Evolutionary conservation across 2,888 invertebrate genomes (phyloP), one percentile per base, ranked within the genome.

Genomic region (Spilosoma lubricipeda): DNA sequence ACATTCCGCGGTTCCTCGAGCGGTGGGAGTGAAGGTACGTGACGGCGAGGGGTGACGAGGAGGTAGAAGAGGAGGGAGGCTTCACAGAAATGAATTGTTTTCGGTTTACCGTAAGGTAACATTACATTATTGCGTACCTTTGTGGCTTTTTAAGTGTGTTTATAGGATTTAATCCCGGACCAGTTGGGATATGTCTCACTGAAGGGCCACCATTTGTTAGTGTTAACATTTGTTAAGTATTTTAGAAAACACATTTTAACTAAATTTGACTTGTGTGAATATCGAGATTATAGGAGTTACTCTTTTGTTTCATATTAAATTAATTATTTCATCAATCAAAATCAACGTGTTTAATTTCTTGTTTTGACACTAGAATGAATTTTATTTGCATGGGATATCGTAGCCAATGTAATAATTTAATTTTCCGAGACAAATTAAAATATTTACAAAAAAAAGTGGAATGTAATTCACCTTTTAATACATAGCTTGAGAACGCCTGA

Each of bases 41-140:
- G 88, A 83, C 84, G 84, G 73, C 52, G 74, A 63, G 71, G 76
- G 76, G 64, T 15, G 67, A 72, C 74, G 76, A 65, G 48, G 70
- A 72, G 77, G 77, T 71, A 74, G 76, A 73, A 73, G 63, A 27
- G 59, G 79, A 79, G 76, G 80, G 77, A 86, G 73, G 74, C 82
- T 84, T 83, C 85, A 82, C 88, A 90, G 89, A 92, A 93, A 93
- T 93, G 92, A 92, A 93, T 94, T 93, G 94, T 93, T 94, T 93
- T 92, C 89, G 90, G 92, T 90, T 91, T 91, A 90, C 90, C 90
- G 88, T 90, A 88, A 90, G 90, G 92, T 90, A 90, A 90, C 90
- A 92, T 93, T 91, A 90, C 91, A 88, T 90, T 93, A 93, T 93
- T 93, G 89, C 90, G 86, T 92, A 91, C 91, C 91, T 93, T 92